Percentiles rank a stretch among this genome's conserved stretches.
Conservation (phyloP, 2,888 invertebrate species). For the Drosophila pseudotakahashii region DNA sequence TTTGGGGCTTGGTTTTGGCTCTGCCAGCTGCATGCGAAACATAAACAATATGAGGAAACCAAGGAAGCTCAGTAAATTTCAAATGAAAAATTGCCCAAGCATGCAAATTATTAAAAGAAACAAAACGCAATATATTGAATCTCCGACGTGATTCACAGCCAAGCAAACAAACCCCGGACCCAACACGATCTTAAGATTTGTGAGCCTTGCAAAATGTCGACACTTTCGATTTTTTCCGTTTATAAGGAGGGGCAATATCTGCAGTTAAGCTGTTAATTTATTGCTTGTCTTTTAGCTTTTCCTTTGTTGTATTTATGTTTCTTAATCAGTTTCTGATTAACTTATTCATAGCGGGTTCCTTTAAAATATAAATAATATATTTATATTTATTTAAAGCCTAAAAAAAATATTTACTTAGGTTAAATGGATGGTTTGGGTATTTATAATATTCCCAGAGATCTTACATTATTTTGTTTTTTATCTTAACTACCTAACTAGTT, state of each 20-base stretch:
- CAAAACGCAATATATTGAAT: conserved; percentile 36
- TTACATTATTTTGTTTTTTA: neutral
- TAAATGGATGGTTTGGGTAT: too few relatives aligned
- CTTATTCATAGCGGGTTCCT: neutral
- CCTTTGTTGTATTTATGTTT: conserved; percentile 46
- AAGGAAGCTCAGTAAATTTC: conserved; percentile 41
- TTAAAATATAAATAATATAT: neutral
- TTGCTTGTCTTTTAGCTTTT: conserved; percentile 30
- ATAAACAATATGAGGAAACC: conserved; percentile 39
- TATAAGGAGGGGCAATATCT: conserved; percentile 11
- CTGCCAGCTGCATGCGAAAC: conserved; percentile 12
- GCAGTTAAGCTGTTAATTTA: conserved; percentile 47
- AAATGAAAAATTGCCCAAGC: conserved; percentile 63
- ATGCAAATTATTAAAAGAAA: conserved; percentile 70
- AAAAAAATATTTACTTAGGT: neutral
- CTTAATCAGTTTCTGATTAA: conserved; percentile 2
- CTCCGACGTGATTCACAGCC: conserved; percentile 49
- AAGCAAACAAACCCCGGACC: conserved; percentile 32
- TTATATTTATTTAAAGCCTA: neutral
- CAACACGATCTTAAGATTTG: conserved; percentile 27
- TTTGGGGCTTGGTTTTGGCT: conserved; percentile 17
- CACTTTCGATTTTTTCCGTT: conserved; percentile 41
- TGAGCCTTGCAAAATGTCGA: conserved; percentile 30
- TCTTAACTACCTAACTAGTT: neutral
- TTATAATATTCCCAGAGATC: too few relatives aligned